Percentiles rank a stretch among this genome's conserved stretches.
These are phyloP conservation scores for Nomada fabriciana DNA, from an alignment of 2,888 invertebrate genomes.

Conservation along the genomic window DNA sequence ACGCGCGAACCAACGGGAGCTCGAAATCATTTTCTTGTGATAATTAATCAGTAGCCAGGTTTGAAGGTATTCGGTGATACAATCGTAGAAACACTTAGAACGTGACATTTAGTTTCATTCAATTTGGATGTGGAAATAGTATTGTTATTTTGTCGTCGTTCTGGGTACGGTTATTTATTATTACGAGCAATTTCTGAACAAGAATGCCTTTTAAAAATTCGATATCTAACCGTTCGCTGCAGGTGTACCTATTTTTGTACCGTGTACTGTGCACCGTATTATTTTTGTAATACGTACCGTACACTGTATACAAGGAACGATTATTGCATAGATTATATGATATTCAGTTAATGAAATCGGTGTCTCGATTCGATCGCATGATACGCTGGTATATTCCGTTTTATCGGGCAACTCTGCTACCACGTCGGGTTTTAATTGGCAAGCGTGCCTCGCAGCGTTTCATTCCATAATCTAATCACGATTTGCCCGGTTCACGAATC, in stretches of 20 bases:
- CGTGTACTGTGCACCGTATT: too few relatives aligned
- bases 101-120: too few relatives aligned
- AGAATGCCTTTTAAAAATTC: too few relatives aligned
- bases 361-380: conserved; percentile 11
- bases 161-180: too few relatives aligned
- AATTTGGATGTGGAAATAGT: too few relatives aligned
- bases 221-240: too few relatives aligned
- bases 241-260: too few relatives aligned
- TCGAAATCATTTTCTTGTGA: conserved; percentile 1
- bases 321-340: neutral
- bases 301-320: too few relatives aligned
- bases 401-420: conserved; percentile 4
- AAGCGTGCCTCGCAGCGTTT: conserved; percentile 40
- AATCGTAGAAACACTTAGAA: neutral
- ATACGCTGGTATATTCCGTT: conserved; percentile 15
- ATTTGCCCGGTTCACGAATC: conserved; percentile 31
- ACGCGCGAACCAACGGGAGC: conserved; percentile 5
- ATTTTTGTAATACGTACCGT: too few relatives aligned
- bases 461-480: conserved; percentile 54
- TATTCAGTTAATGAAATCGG: neutral
- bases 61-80: neutral
- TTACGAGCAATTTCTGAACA: too few relatives aligned
- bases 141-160: too few relatives aligned
- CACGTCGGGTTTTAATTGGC: conserved; percentile 50
- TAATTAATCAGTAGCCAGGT: conserved; percentile 6